A percentile compares a stretch with the other conserved stretches of the same genome.
These are phyloP conservation scores for Sebastolobus alascanus DNA, from an alignment of 2,797 vertebrate species.

Conservation along the genomic window DNA sequence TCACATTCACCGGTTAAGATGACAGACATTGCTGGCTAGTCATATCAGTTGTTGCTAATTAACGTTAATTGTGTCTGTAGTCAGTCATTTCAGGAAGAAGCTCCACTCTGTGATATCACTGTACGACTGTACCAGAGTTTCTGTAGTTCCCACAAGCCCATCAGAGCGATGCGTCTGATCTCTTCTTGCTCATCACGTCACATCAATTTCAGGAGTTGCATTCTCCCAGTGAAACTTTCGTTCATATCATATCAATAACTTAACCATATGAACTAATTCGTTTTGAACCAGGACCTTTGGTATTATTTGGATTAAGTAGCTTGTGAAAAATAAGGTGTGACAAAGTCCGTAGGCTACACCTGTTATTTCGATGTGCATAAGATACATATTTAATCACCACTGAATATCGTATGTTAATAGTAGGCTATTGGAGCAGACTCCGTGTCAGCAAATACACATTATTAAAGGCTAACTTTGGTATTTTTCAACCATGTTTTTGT, in stretches of 20 bases:
- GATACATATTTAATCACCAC: background rate
- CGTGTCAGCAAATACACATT: background rate
- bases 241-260: background rate
- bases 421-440: background rate
- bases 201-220: background rate
- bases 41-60: background rate
- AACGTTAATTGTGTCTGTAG: background rate
- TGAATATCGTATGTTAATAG: background rate
- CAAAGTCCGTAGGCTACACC: background rate
- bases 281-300: background rate
- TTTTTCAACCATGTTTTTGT: too few relatives aligned
- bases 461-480: background rate
- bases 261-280: background rate
- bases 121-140: background rate
- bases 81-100: background rate
- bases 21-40: background rate
- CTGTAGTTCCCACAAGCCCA: background rate
- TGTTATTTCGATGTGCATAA: background rate
- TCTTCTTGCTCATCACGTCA: background rate
- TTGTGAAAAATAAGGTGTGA: background rate
- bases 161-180: background rate
- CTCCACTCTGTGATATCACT: background rate
- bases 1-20: background rate
- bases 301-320: background rate
- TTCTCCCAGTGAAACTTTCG: background rate